phyloP scores from a whole-genome alignment of 2,797 vertebrate species.

The Prunella strophiata region DNA sequence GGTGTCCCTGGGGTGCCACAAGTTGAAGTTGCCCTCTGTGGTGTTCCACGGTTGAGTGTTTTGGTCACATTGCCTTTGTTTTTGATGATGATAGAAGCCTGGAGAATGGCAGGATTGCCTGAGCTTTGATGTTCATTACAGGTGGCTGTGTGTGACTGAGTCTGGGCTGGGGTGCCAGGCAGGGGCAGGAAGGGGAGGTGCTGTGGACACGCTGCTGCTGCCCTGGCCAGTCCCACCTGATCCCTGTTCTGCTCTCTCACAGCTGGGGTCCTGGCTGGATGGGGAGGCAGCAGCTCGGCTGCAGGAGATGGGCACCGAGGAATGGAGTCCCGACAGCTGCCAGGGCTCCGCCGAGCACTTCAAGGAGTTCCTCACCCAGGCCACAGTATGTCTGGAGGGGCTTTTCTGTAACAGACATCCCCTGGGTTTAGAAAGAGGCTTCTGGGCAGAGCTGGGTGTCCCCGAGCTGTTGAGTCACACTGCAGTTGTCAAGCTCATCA shows the following conservation, averaged over 20 bases:
- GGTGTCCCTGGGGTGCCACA: fast-evolving
- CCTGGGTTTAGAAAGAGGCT: background rate
- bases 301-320: conserved; percentile 68
- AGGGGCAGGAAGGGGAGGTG: background rate
- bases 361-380: conserved; percentile 78
- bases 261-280: conserved; percentile 87
- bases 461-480: background rate
- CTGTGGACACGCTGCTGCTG: fast-evolving
- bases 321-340: conserved; percentile 64
- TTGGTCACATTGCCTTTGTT: fast-evolving
- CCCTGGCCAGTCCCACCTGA: fast-evolving
- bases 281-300: conserved; percentile 79
- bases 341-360: conserved; percentile 71
- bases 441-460: background rate
- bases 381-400: conserved; percentile 77
- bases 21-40: background rate
- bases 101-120: background rate
- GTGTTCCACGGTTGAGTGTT: background rate
- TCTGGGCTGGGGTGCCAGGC: background rate
- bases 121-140: background rate
- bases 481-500: background rate
- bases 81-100: background rate
- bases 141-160: fast-evolving
- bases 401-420: background rate
- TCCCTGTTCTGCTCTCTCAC: background rate